Percentiles rank a stretch among this genome's conserved stretches.
phyloP scores from a whole-genome alignment of 2,888 invertebrate genomes.

The Sinopyrophorus schimmeli region DNA sequence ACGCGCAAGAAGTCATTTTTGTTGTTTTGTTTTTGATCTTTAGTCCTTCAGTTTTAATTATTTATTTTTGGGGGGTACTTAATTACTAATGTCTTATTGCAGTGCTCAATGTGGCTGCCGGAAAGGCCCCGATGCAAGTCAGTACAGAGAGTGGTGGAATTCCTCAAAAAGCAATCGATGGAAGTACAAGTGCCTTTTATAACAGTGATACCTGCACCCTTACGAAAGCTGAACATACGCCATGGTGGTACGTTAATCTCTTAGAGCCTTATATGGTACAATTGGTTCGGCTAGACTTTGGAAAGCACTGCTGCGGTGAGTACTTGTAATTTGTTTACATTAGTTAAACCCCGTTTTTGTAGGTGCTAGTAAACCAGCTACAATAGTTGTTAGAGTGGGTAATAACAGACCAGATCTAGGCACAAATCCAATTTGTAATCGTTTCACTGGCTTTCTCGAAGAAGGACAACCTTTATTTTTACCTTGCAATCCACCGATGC shows the following conservation, averaged over 20 bases:
- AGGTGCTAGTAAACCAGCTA: constrained; percentile 79
- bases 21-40: too few relatives aligned
- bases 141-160: constrained; percentile 82
- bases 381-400: constrained; percentile 86
- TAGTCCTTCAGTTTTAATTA: too few relatives aligned
- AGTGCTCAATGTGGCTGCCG: constrained; percentile 93
- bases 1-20: too few relatives aligned
- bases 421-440: constrained; percentile 89
- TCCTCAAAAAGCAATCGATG: constrained; percentile 89
- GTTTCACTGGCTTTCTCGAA: constrained; percentile 82
- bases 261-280: constrained; percentile 95
- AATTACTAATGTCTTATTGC: too few relatives aligned
- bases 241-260: constrained; percentile 96
- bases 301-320: constrained; percentile 89
- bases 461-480: constrained; percentile 90
- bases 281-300: constrained; percentile 86
- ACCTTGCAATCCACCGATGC: constrained; percentile 94
- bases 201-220: constrained; percentile 84
- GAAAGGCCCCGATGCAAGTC: constrained; percentile 93
- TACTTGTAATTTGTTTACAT: too few relatives aligned
- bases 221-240: constrained; percentile 79
- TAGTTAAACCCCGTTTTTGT: too few relatives aligned
- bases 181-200: constrained; percentile 82
- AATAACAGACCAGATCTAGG: constrained; percentile 91
- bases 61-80: too few relatives aligned